phyloP scores from a whole-genome alignment of 2,888 invertebrate genomes.

The Keiferia lycopersicella region DNA sequence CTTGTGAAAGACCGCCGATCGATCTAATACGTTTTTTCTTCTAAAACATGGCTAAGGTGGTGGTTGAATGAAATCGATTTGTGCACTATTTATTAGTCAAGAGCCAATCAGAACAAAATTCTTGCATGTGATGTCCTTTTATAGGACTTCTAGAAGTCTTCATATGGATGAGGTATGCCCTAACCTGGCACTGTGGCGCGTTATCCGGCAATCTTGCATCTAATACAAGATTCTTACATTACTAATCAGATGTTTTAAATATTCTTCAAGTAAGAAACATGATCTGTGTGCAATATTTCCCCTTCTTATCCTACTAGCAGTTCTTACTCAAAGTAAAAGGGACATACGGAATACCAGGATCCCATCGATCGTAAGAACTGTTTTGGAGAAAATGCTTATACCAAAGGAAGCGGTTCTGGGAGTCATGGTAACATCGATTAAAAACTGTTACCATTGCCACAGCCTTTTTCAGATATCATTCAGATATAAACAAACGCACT shows the following conservation, averaged over 20 bases:
- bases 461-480: not conserved
- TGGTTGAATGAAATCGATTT: too few species aligned
- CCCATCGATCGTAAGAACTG: too few species aligned
- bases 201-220: slow-evolving; percentile 1
- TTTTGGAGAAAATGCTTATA: not conserved
- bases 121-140: too few species aligned
- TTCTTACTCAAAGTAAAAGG: too few species aligned
- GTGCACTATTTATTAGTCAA: too few species aligned
- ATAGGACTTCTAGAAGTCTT: not conserved
- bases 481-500: not conserved
- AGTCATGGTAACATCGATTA: slow-evolving; percentile 22
- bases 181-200: not conserved
- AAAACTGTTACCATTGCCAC: not conserved
- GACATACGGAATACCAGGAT: not conserved
- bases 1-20: too few species aligned
- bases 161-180: not conserved
- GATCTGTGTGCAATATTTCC: too few species aligned
- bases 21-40: too few species aligned
- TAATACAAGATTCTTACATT: not conserved
- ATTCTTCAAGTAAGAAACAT: not conserved
- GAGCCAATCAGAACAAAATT: too few species aligned
- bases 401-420: not conserved
- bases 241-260: not conserved
- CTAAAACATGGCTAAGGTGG: too few species aligned
- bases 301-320: too few species aligned